These are phyloP conservation scores for Drosophila trapezifrons DNA, from an alignment of 1,140 invertebrate species.

Conservation along the genomic window DNA sequence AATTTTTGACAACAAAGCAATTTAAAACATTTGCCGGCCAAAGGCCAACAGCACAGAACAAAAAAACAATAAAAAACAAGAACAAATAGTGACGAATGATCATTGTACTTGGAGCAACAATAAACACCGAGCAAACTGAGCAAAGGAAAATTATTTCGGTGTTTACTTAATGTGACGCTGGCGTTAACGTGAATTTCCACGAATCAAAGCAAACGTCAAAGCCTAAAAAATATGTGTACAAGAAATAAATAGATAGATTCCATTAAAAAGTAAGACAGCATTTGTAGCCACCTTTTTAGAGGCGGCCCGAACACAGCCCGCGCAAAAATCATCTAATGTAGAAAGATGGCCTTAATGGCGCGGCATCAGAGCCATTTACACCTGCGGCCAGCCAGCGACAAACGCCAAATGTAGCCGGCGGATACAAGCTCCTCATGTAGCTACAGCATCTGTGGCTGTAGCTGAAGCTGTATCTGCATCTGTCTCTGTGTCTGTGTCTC, in stretches of 20 bases:
- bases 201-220: conserved; percentile 61
- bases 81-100: conserved; percentile 51
- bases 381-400: conserved; percentile 42
- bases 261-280: conserved; percentile 53
- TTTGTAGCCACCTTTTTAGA: conserved; percentile 55
- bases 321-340: conserved; percentile 37
- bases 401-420: conserved; percentile 53
- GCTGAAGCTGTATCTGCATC: neutral
- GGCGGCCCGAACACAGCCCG: conserved; percentile 13
- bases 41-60: conserved; percentile 6
- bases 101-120: conserved; percentile 49
- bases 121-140: conserved; percentile 23
- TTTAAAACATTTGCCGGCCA: conserved; percentile 42
- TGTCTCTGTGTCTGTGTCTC: neutral
- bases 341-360: conserved; percentile 62
- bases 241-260: conserved; percentile 57
- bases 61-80: neutral
- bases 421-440: conserved; percentile 35
- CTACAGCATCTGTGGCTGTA: conserved; percentile 23
- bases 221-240: conserved; percentile 35
- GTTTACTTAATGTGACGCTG: conserved; percentile 58
- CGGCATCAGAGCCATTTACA: conserved; percentile 35
- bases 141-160: conserved; percentile 51
- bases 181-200: conserved; percentile 52
- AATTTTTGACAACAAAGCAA: conserved; percentile 50